These are phyloP conservation scores for Morone chrysops DNA, from an alignment of 2,113 vertebrate genomes.

Conservation along the genomic window DNA sequence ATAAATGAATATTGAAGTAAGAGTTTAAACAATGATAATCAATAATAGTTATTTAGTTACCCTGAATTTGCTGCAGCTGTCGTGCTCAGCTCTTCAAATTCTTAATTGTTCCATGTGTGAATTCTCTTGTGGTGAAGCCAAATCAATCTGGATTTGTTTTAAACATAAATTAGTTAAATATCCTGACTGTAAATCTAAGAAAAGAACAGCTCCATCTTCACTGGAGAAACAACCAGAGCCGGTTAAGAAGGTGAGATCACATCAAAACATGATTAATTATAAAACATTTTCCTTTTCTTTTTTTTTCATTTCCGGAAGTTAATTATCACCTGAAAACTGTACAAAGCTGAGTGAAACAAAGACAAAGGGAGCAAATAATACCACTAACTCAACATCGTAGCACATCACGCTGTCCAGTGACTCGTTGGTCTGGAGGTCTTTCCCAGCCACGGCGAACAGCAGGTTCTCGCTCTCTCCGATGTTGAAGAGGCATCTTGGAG, in stretches of 20 bases:
- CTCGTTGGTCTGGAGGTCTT: constrained; percentile 96
- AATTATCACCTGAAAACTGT: constrained; percentile 43
- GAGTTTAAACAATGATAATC: neutral
- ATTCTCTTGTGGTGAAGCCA: neutral
- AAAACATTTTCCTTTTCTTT: neutral
- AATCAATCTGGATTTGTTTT: neutral
- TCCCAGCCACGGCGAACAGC: constrained; percentile 95
- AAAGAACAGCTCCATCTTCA: neutral
- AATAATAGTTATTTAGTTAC: neutral
- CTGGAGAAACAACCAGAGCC: neutral
- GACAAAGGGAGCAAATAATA: neutral
- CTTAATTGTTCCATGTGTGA: neutral
- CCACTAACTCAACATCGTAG: constrained; percentile 91
- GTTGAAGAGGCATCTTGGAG: constrained; percentile 94
- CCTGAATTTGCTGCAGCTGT: neutral
- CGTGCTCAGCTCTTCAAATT: neutral
- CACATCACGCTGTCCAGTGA: constrained; percentile 94
- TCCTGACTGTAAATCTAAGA: neutral
- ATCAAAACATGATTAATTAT: neutral
- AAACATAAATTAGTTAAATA: neutral
- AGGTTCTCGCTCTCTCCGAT: constrained; percentile 91
- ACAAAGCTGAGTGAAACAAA: neutral
- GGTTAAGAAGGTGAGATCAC: neutral
- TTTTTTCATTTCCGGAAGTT: neutral
- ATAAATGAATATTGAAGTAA: constrained; percentile 20